Evolutionary conservation across 2,888 invertebrate species (phyloP).

Genomic region (Heliconius ethilla): DNA sequence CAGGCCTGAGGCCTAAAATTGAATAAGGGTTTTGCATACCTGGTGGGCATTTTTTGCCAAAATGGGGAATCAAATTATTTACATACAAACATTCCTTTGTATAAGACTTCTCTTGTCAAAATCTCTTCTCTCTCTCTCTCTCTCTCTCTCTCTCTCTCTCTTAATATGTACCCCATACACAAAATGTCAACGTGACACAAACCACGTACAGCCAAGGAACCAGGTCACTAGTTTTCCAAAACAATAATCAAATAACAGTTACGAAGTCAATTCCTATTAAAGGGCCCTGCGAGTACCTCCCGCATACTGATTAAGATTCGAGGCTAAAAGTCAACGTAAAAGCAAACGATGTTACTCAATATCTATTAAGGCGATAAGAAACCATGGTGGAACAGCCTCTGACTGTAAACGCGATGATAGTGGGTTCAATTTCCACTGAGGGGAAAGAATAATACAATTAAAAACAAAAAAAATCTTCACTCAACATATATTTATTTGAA

Average conservation of each 20-base stretch:
- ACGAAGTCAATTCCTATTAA: conserved; percentile 22
- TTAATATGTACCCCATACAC: background rate
- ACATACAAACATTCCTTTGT: too few relatives aligned
- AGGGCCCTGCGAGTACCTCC: conserved; percentile 1
- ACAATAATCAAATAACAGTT: conserved; percentile 16
- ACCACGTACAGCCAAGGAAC: conserved; percentile 3
- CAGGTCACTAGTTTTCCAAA: conserved; percentile 25
- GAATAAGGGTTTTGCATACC: too few relatives aligned
- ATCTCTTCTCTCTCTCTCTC: too few relatives aligned
- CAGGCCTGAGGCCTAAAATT: too few relatives aligned
- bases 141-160: too few relatives aligned
- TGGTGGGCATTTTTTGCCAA: too few relatives aligned
- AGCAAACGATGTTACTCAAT: conserved; percentile 7
- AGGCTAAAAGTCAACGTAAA: conserved; percentile 13
- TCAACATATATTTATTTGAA: too few relatives aligned
- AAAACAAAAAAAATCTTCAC: too few relatives aligned
- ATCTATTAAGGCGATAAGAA: background rate
- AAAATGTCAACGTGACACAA: background rate
- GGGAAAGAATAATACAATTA: background rate
- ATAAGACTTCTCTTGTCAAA: too few relatives aligned
- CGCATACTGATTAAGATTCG: conserved; percentile 23
- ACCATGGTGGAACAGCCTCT: background rate
- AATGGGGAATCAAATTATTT: too few relatives aligned
- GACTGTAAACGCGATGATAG: background rate
- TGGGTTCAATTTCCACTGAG: background rate